These are phyloP conservation scores for Acinonyx jubatus DNA, from an alignment of 2,113 vertebrate species.

Conservation along the genomic window DNA sequence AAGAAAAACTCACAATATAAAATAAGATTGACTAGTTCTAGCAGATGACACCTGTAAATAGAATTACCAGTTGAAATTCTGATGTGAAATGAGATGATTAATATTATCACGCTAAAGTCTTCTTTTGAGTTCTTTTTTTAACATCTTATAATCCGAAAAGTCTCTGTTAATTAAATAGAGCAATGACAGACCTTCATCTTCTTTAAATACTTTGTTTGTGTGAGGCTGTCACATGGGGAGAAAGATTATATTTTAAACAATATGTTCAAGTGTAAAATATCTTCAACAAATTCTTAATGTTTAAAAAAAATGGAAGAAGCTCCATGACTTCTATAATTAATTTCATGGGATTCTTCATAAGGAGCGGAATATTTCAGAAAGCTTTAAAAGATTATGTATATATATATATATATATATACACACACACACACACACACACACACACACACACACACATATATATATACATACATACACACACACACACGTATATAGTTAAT, in stretches of 20 bases:
- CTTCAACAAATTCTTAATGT: conserved; percentile 72
- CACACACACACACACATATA: too few species aligned
- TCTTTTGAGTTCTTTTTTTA: conserved; percentile 50
- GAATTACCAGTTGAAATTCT: conserved; percentile 60
- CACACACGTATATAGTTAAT: too few species aligned
- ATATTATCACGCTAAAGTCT: conserved; percentile 40
- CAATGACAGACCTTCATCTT: conserved; percentile 71
- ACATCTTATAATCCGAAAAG: conserved; percentile 49
- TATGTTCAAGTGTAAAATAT: conserved; percentile 75
- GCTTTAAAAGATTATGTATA: background rate
- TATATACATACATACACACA: too few species aligned
- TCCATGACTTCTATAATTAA: conserved; percentile 53
- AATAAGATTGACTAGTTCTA: conserved; percentile 58
- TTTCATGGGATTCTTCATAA: conserved; percentile 22
- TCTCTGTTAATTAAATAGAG: conserved; percentile 73
- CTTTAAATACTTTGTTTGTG: conserved; percentile 75
- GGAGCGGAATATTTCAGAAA: background rate
- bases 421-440: too few species aligned
- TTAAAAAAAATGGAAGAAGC: conserved; percentile 31
- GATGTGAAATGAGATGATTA: conserved; percentile 40
- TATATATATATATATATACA: too few species aligned
- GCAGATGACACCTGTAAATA: conserved; percentile 67
- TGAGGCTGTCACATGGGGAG: conserved; percentile 69
- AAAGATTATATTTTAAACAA: conserved; percentile 74
- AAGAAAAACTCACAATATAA: conserved; percentile 50